Conservation (phyloP, 1,140 invertebrate species). For the Anadara kagoshimensis region DNA sequence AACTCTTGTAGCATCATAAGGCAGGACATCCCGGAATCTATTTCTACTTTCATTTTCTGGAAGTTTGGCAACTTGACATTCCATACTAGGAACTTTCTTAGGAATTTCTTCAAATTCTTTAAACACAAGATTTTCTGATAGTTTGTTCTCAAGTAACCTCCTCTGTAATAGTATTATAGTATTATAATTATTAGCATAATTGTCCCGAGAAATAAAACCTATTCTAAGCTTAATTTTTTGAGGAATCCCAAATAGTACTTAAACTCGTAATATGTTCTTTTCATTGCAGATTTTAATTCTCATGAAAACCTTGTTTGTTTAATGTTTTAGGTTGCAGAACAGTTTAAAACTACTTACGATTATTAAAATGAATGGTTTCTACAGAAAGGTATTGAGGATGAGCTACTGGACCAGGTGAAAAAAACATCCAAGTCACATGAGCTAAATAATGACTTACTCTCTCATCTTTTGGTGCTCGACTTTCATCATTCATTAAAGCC, state of each 20-base stretch:
- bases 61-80: constrained; percentile 81
- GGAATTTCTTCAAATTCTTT: constrained; percentile 91
- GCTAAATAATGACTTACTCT: constrained; percentile 54
- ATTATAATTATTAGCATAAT: too few species aligned
- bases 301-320: too few species aligned
- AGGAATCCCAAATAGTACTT: too few species aligned
- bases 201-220: background rate
- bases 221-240: too few species aligned
- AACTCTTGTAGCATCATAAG: constrained; percentile 91
- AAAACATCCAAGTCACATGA: too few species aligned
- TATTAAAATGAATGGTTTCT: too few species aligned
- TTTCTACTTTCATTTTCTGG: constrained; percentile 74
- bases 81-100: constrained; percentile 82
- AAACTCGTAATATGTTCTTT: too few species aligned
- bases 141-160: constrained; percentile 85
- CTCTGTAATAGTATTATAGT: constrained; percentile 81
- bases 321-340: too few species aligned
- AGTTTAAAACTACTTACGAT: too few species aligned
- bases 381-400: too few species aligned
- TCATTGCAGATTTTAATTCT: too few species aligned
- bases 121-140: constrained; percentile 86
- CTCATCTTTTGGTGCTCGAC: constrained; percentile 71
- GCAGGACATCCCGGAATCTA: constrained; percentile 83
- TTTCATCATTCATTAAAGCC: constrained; percentile 69
- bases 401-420: too few species aligned